Conservation (phyloP, 2,888 invertebrate species). For the Periphyllus acericola region DNA sequence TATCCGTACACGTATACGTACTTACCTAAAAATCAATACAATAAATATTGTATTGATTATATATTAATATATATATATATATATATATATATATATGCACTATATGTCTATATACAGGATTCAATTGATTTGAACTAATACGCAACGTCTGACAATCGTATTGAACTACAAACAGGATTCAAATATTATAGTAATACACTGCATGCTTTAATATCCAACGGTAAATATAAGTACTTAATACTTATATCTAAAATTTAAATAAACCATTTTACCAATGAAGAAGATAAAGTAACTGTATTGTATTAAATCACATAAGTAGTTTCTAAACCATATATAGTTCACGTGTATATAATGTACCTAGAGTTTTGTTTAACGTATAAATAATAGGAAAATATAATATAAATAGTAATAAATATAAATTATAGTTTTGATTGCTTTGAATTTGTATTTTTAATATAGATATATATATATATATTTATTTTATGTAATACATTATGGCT, state of each 20-base stretch:
- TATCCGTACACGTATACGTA: background rate
- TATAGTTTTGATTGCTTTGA: too few relatives aligned
- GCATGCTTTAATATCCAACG: background rate
- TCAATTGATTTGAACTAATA: background rate
- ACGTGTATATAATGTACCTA: too few relatives aligned
- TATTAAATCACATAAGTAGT: background rate
- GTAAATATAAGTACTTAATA: background rate
- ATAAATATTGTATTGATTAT: too few relatives aligned
- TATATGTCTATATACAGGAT: too few relatives aligned
- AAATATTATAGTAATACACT: background rate
- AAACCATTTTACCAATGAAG: constrained; percentile 7
- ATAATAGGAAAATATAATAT: too few relatives aligned
- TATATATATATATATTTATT: too few relatives aligned
- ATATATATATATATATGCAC: too few relatives aligned
- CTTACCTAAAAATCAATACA: constrained; percentile 16
- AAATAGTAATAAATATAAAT: background rate
- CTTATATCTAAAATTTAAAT: constrained; percentile 7
- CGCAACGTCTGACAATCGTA: background rate
- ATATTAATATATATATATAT: too few relatives aligned
- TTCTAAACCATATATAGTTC: too few relatives aligned
- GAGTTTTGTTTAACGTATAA: too few relatives aligned
- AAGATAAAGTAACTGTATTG: constrained; percentile 22
- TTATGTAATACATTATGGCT: too few relatives aligned
- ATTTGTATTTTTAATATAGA: too few relatives aligned
- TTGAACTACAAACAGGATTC: background rate